Evolutionary conservation across 2,888 invertebrate genomes (phyloP).

Genomic region (Chymomyza caudatula): DNA sequence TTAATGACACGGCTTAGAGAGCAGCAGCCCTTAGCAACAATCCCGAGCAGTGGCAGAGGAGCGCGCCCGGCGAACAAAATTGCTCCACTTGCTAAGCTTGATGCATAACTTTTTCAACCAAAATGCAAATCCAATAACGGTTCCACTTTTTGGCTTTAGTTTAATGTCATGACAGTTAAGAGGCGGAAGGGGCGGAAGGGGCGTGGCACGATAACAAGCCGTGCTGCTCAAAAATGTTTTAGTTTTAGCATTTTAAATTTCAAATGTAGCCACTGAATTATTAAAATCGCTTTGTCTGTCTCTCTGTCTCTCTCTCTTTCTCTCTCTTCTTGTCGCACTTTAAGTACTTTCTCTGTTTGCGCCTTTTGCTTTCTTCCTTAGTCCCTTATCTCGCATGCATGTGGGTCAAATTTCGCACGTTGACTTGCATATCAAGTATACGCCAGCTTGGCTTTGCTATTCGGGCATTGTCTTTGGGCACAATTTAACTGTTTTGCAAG

Average conservation of each 20-base stretch:
- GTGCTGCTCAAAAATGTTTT: constrained; percentile 4
- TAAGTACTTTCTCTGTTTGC: neutral
- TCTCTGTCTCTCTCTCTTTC: constrained; percentile 2
- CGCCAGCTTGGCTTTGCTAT: constrained; percentile 30
- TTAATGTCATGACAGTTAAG: neutral
- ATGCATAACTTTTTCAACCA: neutral
- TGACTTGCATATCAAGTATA: constrained; percentile 61
- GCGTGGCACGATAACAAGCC: too few relatives aligned
- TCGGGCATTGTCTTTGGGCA: neutral
- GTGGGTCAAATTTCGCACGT: constrained; percentile 54
- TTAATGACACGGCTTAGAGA: constrained; percentile 35
- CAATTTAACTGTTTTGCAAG: constrained; percentile 61
- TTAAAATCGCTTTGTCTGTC: constrained; percentile 46
- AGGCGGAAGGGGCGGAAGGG: constrained; percentile 1
- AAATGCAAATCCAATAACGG: neutral
- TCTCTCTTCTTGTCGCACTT: neutral
- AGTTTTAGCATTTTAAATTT: constrained; percentile 14
- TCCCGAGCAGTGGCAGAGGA: neutral
- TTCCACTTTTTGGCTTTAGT: neutral
- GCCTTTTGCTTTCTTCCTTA: neutral
- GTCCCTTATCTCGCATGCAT: constrained; percentile 42
- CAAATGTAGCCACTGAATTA: constrained; percentile 53
- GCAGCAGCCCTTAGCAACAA: neutral
- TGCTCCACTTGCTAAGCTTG: neutral
- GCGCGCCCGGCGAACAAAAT: too few relatives aligned